Conservation (phyloP, 2,888 invertebrate species). For the Macrosoma leucophasiata region DNA sequence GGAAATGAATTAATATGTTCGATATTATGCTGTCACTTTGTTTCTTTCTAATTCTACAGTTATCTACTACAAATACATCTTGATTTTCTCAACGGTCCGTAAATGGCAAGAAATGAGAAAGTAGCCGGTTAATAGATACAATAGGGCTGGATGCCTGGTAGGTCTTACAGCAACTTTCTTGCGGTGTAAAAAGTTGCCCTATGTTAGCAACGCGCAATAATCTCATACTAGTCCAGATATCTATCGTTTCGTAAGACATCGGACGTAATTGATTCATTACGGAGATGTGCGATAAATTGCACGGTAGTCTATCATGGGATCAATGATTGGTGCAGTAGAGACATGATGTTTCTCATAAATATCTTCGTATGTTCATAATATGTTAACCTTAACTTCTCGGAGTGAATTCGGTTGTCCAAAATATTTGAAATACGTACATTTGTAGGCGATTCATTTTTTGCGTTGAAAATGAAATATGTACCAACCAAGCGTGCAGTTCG, state of each 20-base stretch:
- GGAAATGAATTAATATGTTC: constrained; percentile 9
- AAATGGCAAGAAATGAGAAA: constrained; percentile 72
- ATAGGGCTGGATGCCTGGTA: constrained; percentile 61
- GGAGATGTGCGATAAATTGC: constrained; percentile 33
- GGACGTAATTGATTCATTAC: constrained; percentile 54
- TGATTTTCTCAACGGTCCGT: constrained; percentile 66
- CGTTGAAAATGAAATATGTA: no score
- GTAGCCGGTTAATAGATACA: constrained; percentile 71
- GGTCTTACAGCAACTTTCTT: constrained; percentile 65
- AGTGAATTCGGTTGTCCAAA: no score
- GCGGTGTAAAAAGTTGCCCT: constrained; percentile 54
- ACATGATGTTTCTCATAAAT: no score
- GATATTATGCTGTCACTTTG: constrained; percentile 39
- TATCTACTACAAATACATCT: constrained; percentile 54
- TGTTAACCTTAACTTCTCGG: no score
- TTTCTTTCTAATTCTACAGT: constrained; percentile 45
- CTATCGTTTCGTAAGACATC: constrained; percentile 53
- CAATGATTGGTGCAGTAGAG: no score
- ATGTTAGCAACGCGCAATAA: constrained; percentile 47
- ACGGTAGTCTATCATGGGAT: no score
- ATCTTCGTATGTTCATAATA: no score
- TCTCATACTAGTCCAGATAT: constrained; percentile 45
- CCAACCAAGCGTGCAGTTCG: no score
- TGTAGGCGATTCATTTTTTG: no score
- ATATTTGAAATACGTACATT: no score